Evolutionary conservation across 2,888 invertebrate species (phyloP).

Genomic region (Cryptocephalus moraei): DNA sequence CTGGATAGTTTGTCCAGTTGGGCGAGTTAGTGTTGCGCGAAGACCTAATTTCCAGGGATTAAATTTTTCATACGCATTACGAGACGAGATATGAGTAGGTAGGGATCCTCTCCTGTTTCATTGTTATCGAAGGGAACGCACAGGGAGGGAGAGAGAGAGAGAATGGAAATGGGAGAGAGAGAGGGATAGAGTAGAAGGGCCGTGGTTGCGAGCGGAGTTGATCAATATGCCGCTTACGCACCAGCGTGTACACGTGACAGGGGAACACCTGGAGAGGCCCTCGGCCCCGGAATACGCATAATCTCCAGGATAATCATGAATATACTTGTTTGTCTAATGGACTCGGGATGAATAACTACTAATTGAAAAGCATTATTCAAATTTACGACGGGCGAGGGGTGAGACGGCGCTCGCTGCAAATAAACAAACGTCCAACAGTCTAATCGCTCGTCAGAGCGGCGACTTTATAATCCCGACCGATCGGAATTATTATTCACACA

Average conservation of each 20-base stretch:
- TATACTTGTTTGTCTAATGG: slow-evolving; percentile 1
- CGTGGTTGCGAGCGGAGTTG: slow-evolving; percentile 2
- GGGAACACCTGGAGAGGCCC: slow-evolving; percentile 8
- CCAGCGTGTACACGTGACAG: slow-evolving; percentile 7
- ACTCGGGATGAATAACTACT: slow-evolving; percentile 4
- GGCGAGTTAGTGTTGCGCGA: too few species aligned
- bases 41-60: too few species aligned
- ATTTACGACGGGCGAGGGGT: slow-evolving; percentile 1
- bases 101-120: slow-evolving; percentile 1
- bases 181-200: background rate
- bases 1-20: too few species aligned
- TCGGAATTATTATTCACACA: too few species aligned
- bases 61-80: too few species aligned
- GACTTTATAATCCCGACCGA: too few species aligned
- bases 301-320: slow-evolving; percentile 5
- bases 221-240: slow-evolving; percentile 9
- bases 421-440: too few species aligned
- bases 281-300: slow-evolving; percentile 3
- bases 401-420: too few species aligned
- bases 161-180: too few species aligned
- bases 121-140: slow-evolving; percentile 2
- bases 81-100: too few species aligned
- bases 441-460: too few species aligned
- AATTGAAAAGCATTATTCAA: slow-evolving; percentile 7
- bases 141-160: background rate